Evolutionary conservation across 2,888 invertebrate genomes (phyloP), one percentile per base, ranked within the genome.

Genomic region (Tridacna crocea): DNA sequence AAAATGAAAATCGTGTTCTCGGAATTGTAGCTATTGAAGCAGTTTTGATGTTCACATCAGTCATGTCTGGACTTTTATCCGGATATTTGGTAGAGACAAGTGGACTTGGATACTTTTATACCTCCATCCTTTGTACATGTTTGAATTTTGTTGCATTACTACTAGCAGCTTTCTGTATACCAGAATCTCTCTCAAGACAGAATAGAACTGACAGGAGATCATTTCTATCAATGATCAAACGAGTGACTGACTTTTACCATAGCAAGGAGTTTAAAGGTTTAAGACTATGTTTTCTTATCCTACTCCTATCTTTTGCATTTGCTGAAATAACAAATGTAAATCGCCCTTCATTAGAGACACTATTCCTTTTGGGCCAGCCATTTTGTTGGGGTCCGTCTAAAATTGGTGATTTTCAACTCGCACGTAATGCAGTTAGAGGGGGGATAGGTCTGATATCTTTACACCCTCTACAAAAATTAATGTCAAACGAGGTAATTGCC

Each of bases 331-430:
- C 60, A 26, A 55, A 58, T 8, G 24, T 66, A n/a, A 77, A 76
- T n/a, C 63, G 81, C 24, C 36, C 77, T 26, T 19, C 61, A 22
- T n/a, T 85, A 22, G 85, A 85, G 72, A 83, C 77, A n/a, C 63
- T 83, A 3, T 85, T 81, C 55, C 74, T 83, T n/a, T 77, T 85
- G 0, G 83, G 83, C 0, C 73, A 77, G 61, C 86, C 86, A 65
- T 86, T 86, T 60, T 86, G 86, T 55, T 86, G 83, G 83, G 80
- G 60, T 48, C 82, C 83, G 0, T 19, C 47, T n/a, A 58, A 75
- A 46, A 86, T 86, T 60, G 81, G 83, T 1, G 51, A 77, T 15
- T 86, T 82, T 61, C 15, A 36, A n/a, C 74, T 75, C 27, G 73
- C 65, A 1, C 58, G 77, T n/a, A 75, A 81, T 48, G 70, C 80